Evolutionary conservation across 2,888 invertebrate genomes (phyloP), one percentile per base, ranked within the genome.

Genomic region (Stegophylla sp.): DNA sequence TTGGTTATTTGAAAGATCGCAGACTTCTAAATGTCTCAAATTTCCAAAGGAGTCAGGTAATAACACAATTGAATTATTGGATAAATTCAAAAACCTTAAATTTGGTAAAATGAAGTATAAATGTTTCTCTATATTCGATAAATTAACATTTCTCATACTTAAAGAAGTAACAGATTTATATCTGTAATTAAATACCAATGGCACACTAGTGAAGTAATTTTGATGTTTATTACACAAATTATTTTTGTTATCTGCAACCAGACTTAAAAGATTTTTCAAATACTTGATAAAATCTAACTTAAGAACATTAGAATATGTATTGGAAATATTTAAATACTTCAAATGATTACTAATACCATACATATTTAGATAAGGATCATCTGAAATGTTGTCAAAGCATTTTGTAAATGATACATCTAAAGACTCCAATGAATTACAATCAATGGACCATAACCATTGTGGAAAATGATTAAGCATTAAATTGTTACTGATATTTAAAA

Each of bases 1-100:
- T 51, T 79, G 71, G 63, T 79, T 79, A n/a, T 71, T 34, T n/a
- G 79, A 71, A 61, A 79, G 41, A 63, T 79, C 61, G 13, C 69
- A 79, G 9, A 63, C 17, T 61, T 79, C 79, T 41, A 79, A 79
- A n/a, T 79, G 61, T 34, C 9, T 71, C 26, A 79, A 34, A 34
- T 79, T 3, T 28, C 61, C 51, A 3, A 79, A 61, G 1, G 79
- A 59, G 41, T 71, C 51, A 9, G 79, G 69, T 15, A 79, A 17
- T 0, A n/a, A 23, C 0, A n/a, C 34, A 43, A 79, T 79, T 1
- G 3, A 13, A 61, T 79, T 79, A n/a, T 79, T 69, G 1, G 79
- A 69, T 2, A 79, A 79, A 71, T 71, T 71, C 34, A 79, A 51
- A 34, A 48, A 23, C 1, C 17, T n/a, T 41, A 79, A n/a, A 51